Conservation (phyloP, 2,113 vertebrate species). For the Boulengeromyrus knoepffleri region DNA sequence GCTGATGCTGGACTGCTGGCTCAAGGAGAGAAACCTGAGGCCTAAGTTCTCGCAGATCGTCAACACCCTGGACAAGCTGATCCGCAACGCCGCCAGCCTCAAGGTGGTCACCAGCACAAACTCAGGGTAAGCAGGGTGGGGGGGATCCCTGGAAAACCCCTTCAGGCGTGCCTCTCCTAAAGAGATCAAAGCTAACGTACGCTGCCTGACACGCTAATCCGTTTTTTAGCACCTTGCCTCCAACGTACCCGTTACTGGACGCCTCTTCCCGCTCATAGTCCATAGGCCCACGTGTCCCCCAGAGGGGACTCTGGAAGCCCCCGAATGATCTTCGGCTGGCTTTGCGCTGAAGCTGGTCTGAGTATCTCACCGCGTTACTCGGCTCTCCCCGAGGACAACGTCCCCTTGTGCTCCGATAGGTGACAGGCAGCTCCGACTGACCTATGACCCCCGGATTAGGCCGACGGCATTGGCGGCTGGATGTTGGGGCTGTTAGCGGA, state of each 20-base stretch:
- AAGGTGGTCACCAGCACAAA: conserved; percentile 91
- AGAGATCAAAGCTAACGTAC: not conserved
- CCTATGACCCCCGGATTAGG: not conserved
- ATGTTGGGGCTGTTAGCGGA: not conserved
- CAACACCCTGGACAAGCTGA: conserved; percentile 94
- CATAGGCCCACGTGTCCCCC: not conserved
- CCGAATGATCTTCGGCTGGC: not conserved
- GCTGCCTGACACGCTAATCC: not conserved
- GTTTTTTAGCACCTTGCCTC: not conserved
- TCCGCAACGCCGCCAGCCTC: conserved; percentile 94
- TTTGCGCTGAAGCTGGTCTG: not conserved
- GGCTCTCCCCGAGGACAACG: not conserved
- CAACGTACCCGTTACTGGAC: conserved; percentile 39
- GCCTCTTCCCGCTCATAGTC: not conserved
- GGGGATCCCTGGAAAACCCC: not conserved
- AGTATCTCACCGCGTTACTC: not conserved
- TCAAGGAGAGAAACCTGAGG: conserved; percentile 90
- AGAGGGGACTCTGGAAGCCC: not conserved
- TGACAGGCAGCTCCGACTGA: not conserved
- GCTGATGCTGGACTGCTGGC: conserved; percentile 98
- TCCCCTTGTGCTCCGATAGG: conserved; percentile 1
- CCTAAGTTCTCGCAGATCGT: conserved; percentile 98
- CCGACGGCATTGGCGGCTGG: not conserved
- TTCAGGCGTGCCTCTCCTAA: not conserved
- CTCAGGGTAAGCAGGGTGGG: conserved; percentile 71